These are phyloP conservation scores for Chlorodrepanis virens DNA, from an alignment of 2,113 vertebrate genomes.

Conservation along the genomic window DNA sequence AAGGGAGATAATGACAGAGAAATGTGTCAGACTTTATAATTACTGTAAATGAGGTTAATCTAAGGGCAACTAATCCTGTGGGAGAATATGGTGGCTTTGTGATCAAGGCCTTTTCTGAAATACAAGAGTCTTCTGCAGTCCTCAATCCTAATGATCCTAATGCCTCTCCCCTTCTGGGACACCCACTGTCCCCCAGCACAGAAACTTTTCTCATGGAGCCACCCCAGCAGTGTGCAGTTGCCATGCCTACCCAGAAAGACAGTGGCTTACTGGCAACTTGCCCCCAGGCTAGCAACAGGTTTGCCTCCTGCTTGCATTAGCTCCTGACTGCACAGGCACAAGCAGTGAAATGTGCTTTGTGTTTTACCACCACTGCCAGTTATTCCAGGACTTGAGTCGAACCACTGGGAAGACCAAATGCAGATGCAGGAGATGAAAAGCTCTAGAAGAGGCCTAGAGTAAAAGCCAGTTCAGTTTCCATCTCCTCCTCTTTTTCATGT, in stretches of 20 bases:
- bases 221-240: background rate
- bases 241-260: background rate
- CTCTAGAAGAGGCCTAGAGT: background rate
- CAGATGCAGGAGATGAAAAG: background rate
- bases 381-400: background rate
- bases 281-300: background rate
- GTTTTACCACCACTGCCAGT: background rate
- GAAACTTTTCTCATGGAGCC: background rate
- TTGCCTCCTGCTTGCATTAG: background rate
- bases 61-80: conserved; percentile 5
- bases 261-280: background rate
- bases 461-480: background rate
- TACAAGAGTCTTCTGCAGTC: background rate
- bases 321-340: background rate
- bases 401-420: background rate
- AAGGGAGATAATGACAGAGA: background rate
- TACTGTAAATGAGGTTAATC: conserved; percentile 39
- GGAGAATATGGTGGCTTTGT: background rate
- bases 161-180: background rate
- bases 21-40: conserved; percentile 38
- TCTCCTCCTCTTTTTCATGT: background rate
- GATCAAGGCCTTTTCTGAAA: background rate
- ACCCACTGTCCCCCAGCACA: background rate
- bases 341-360: background rate
- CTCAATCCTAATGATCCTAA: background rate